Evolutionary conservation across 1,140 invertebrate genomes (phyloP), one percentile per base, ranked within the genome.

Genomic region (Eueides isabella): DNA sequence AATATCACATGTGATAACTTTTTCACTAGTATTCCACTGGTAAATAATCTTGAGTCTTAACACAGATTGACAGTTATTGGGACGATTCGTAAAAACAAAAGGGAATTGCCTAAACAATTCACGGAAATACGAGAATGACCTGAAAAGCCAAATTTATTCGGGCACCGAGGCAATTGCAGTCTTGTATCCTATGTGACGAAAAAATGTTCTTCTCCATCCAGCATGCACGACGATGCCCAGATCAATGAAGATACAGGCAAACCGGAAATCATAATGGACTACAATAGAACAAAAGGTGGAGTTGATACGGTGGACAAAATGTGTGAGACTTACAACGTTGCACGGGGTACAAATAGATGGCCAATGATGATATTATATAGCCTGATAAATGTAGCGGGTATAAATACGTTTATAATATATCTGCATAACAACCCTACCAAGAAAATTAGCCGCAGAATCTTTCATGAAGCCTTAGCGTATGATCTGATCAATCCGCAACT

Each of bases 221-320:
- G 61, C 26, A 71, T 71, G 69, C 69, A 71, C 26, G 69, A 63
- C 26, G 61, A 71, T 63, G 33, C 5, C 6, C 29, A 61, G 35
- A 72, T 72, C n/a, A 31, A 72, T 33, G 71, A 72, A 33, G 28
- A 33, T 4, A 72, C 38, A n/a, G 63, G 28, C 12, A 72, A 72
- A 26, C 62, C 71, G 0, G 62, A 72, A 35, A 72, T 72, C 3
- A 72, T 66, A 3, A 72, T 72, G 71, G 44, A 67, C 23, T 73
- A 61, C 19, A 62, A 93, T 79, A 33, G 7, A 14, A 87, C 85
- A 9, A 93, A 93, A 81, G 84, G 84, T 16, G 86, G 80, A 23
- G 85, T 91, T 0, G 91, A 91, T 68, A 81, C 67, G 19, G 74
- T 88, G 5, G 86, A 91, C 71, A 76, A 88, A 76, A 79, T 88